Evolutionary conservation across 2,888 invertebrate genomes (phyloP), one percentile per base, ranked within the genome.

Genomic region (Drosophila silvestris): DNA sequence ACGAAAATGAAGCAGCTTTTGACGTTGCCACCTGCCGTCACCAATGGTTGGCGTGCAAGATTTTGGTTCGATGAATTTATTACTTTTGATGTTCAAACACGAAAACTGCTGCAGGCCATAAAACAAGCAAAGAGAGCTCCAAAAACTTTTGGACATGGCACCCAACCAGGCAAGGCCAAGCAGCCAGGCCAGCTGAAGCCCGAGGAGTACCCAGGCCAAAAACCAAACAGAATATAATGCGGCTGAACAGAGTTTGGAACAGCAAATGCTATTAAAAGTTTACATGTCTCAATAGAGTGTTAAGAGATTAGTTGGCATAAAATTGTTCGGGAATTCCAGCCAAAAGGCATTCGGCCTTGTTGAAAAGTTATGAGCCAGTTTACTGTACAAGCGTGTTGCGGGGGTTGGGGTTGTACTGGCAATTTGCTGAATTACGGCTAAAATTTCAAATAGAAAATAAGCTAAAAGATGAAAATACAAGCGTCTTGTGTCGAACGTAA

Each of bases 31-130:
- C 86, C 75, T 77, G 75, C 59, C 70, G 39, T 58, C 41, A 50
- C 69, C 71, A 58, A 60, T 63, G 60, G 33, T 56, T 65, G 66
- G 61, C 62, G 54, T 74, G 74, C 85, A 71, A 66, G 70, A 74
- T 80, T 77, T 80, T 74, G 68, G 92, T 91, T 92, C 91, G 91
- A 92, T 91, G 90, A 92, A 91, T 92, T 91, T 91, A 91, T 91
- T 92, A 87, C 92, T 89, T 86, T 83, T 80, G 79, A 81, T 82
- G 82, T 85, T 91, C 78, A 82, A 81, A 86, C 79, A 88, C 86
- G 89, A 90, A 87, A 90, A 89, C 82, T 90, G 85, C 85, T 90
- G 85, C 88, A 87, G 90, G 85, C 85, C 72, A 88, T 87, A 82
- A 85, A 85, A 89, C 82, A 89, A 85, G 79, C 75, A 39, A 22